Evolutionary conservation across 2,797 vertebrate genomes (phyloP).

Genomic region (Anguilla obscura): DNA sequence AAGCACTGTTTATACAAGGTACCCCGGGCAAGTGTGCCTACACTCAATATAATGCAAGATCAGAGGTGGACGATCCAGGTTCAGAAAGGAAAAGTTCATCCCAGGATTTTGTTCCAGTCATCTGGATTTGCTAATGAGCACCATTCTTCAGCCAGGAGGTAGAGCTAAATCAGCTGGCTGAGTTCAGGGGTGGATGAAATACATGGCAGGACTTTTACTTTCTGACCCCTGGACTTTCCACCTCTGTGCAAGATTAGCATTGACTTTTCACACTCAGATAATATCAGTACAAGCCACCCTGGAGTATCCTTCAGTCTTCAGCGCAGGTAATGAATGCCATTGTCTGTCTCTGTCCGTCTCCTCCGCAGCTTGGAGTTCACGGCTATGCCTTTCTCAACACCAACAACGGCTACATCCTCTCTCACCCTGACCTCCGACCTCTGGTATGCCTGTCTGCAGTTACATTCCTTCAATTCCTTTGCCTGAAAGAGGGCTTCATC

Average conservation of each 20-base stretch:
- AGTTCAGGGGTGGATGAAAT: no score
- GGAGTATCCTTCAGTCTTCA: not conserved
- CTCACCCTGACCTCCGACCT: conserved; percentile 91
- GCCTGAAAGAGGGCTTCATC: not conserved
- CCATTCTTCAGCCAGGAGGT: no score
- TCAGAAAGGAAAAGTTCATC: no score
- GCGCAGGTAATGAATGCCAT: not conserved
- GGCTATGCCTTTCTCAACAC: conserved; percentile 93
- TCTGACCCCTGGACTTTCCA: no score
- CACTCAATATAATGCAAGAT: not conserved
- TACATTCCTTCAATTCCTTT: not conserved
- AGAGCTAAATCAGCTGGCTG: no score
- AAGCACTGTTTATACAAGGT: not conserved
- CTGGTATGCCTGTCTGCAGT: conserved; percentile 70
- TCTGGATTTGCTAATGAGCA: no score
- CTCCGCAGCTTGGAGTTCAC: conserved; percentile 85
- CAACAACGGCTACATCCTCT: conserved; percentile 96
- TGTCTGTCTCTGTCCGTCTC: not conserved
- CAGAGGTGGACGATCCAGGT: no score
- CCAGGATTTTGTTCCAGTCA: no score
- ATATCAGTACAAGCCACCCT: not conserved
- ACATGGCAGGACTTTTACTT: no score
- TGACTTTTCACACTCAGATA: not conserved
- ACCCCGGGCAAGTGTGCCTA: not conserved
- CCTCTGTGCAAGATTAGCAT: not conserved